Conservation (phyloP, 2,797 vertebrate genomes). For the Cetoscarus ocellatus region DNA sequence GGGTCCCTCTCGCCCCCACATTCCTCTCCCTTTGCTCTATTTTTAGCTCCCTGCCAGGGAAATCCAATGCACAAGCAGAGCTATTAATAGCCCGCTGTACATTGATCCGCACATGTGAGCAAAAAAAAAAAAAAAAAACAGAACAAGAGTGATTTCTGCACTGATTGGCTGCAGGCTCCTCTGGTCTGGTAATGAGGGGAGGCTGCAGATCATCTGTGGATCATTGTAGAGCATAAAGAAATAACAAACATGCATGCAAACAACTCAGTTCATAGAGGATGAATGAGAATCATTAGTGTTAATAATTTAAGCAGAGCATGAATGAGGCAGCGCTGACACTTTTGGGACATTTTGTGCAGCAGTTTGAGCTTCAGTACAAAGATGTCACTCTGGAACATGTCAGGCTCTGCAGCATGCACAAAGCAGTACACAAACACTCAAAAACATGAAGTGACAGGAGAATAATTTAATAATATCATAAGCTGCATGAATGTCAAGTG, state of each 20-base stretch:
- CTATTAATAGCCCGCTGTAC: constrained; percentile 74
- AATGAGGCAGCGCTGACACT: neutral
- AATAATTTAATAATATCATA: neutral
- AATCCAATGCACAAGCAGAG: constrained; percentile 73
- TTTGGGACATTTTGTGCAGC: neutral
- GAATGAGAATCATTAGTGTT: neutral
- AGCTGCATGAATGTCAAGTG: constrained; percentile 18
- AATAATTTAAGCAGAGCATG: neutral
- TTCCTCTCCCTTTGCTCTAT: constrained; percentile 66
- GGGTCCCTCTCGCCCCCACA: constrained; percentile 57
- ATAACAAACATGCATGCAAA: neutral
- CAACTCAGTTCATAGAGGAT: neutral
- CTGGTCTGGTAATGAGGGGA: constrained; percentile 19
- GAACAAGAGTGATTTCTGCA: constrained; percentile 54
- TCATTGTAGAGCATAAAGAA: neutral
- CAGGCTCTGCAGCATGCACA: neutral
- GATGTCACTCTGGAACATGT: constrained; percentile 4
- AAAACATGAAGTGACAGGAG: constrained; percentile 8
- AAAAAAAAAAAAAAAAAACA: constrained; percentile 30
- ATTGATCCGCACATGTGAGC: constrained; percentile 64
- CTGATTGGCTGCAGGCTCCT: constrained; percentile 38
- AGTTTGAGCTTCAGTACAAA: neutral
- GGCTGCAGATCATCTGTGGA: neutral
- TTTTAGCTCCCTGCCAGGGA: constrained; percentile 80
- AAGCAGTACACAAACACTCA: neutral